A percentile compares a stretch with the other conserved stretches of the same genome.
Conservation (phyloP, 2,888 invertebrate genomes). For the Epiblema foenella region DNA sequence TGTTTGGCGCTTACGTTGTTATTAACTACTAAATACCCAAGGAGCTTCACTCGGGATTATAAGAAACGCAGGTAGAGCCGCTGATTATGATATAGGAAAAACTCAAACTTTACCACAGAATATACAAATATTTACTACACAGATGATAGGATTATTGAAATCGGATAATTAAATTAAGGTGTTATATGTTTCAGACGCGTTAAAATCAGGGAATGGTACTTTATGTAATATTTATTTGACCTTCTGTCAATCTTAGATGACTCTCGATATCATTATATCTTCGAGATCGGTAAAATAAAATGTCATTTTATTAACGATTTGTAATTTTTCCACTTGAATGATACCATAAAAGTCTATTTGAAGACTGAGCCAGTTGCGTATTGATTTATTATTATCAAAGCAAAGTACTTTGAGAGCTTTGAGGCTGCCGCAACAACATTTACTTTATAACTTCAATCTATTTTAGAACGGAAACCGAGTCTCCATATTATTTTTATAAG, state of each 20-base stretch:
- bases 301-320: not conserved
- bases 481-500: slow-evolving; percentile 9
- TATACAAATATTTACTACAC: no score
- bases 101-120: no score
- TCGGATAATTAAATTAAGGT: not conserved
- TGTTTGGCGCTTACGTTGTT: no score
- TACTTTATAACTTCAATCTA: slow-evolving; percentile 31
- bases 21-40: no score
- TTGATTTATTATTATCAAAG: slow-evolving; percentile 37
- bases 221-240: slow-evolving; percentile 2
- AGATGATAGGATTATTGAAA: not conserved
- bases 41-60: no score
- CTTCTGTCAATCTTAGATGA: slow-evolving; percentile 4
- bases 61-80: no score
- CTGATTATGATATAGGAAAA: no score
- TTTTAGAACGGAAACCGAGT: slow-evolving; percentile 22
- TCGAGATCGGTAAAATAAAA: slow-evolving; percentile 8
- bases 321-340: slow-evolving; percentile 2
- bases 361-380: slow-evolving; percentile 17
- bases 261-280: slow-evolving; percentile 11
- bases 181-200: no score
- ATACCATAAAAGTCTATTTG: slow-evolving; percentile 10
- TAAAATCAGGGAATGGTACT: not conserved
- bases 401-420: slow-evolving; percentile 25
- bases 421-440: slow-evolving; percentile 32